phyloP scores from a whole-genome alignment of 2,888 invertebrate species.

The Agrilus biguttatus region DNA sequence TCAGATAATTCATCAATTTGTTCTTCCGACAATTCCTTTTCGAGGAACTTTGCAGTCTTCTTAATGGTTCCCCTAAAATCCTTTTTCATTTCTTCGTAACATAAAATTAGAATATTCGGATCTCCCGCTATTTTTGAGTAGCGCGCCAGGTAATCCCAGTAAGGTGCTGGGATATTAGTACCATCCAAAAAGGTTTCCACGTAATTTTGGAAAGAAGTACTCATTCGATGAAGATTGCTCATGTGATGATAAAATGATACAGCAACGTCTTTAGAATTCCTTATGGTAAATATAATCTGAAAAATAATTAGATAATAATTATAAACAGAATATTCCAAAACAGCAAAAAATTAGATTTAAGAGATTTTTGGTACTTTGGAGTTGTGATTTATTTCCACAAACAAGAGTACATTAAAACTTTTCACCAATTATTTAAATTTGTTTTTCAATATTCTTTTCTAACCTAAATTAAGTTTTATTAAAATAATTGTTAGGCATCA shows the following conservation, averaged over 20 bases:
- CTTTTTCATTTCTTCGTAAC: conserved; percentile 69
- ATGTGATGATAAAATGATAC: conserved; percentile 83
- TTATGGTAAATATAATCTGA: conserved; percentile 71
- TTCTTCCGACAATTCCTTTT: conserved; percentile 47
- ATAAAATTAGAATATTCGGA: conserved; percentile 60
- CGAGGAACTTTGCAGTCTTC: conserved; percentile 58
- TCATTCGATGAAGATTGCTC: conserved; percentile 48
- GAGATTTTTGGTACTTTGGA: too few species aligned
- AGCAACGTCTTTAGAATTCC: conserved; percentile 83
- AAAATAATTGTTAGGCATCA: too few species aligned
- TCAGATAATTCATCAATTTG: conserved; percentile 37
- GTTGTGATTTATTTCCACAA: too few species aligned
- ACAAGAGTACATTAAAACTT: too few species aligned
- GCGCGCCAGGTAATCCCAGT: conserved; percentile 46
- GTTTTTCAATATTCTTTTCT: too few species aligned
- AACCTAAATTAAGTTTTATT: too few species aligned
- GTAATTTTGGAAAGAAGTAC: conserved; percentile 53
- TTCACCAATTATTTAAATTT: too few species aligned
- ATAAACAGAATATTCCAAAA: too few species aligned
- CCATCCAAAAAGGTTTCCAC: conserved; percentile 58
- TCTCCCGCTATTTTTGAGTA: conserved; percentile 60
- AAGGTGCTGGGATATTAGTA: conserved; percentile 46
- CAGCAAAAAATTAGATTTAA: too few species aligned
- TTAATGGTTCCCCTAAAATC: conserved; percentile 50
- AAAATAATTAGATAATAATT: conserved; percentile 6